Base-by-base conservation (phyloP, 2,888 invertebrate species). In the Eumacrocentrus americanus region DNA sequence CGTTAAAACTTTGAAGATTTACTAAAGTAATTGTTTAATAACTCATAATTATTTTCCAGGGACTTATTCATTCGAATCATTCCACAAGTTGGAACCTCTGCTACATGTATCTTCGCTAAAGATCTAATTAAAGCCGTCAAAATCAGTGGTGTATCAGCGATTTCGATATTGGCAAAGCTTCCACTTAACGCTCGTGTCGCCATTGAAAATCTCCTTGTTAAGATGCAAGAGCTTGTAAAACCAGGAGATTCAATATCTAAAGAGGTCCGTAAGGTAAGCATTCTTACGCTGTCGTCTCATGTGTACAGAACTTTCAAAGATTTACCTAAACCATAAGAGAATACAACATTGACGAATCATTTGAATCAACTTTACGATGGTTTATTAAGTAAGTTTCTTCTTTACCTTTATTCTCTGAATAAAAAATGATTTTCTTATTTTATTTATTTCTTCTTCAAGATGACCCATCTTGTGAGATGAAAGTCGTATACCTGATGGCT, bases 71-170 rank as follows among this genome's bases (percentile, higher is more conserved):
- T 82, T 53, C 74, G 81, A 58, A 70, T 83, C 54, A 60, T 84
- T 12, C 82, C 84, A 1, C 73, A 81, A 60, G 77, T 83, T 18
- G 84, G 85, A 11, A 83, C 83, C 3, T 67, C 73, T 37, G 80
- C 81, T 2, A 75, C 82, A 0, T 75, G 77, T 29, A 66, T 77
- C 18, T 81, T 83, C 47, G 78, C 81, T 7, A 72, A 75, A 55
- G 75, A 82, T 53, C 64, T 82, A 3, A 72, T 84, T 1, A 72
- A 72, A 12, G 65, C 74, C 4, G 70, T 75, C 18, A 72, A 75
- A 58, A 67, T 83, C 1, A 66, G 75, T 5, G 75, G 76, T 6
- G 37, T 62, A 14, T 62, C 71, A 1, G 80, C 81, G 1, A 61
- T 78, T 3, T 47, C 71, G 7, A 74, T 84, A 68, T 67, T 85